Evolutionary conservation across 2,113 vertebrate genomes (phyloP).

Genomic region (Eudyptes chrysolophus): DNA sequence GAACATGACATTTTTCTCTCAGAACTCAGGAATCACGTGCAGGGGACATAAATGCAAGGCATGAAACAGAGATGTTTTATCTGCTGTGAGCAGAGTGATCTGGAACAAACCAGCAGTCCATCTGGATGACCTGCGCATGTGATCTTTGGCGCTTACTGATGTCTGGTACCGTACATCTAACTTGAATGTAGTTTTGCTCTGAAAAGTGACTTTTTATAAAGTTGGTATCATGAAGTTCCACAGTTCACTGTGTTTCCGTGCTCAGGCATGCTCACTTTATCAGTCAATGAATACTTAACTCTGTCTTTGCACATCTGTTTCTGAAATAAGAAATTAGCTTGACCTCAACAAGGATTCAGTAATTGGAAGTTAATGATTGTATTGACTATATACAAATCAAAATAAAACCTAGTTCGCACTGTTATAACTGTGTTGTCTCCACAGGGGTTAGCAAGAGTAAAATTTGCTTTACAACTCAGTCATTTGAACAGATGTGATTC

Average conservation of each 20-base stretch:
- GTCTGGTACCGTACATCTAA: background rate
- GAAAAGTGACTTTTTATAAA: background rate
- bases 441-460: background rate
- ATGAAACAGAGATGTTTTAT: background rate
- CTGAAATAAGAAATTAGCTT: background rate
- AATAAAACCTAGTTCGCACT: background rate
- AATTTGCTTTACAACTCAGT: background rate
- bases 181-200: background rate
- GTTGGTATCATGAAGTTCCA: background rate
- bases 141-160: background rate
- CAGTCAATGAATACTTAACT: background rate
- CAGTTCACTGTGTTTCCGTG: background rate
- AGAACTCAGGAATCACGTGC: background rate
- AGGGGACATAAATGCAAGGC: background rate
- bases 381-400: background rate
- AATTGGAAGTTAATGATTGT: background rate
- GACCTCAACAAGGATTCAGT: background rate
- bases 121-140: background rate
- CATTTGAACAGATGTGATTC: background rate
- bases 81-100: background rate
- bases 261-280: background rate
- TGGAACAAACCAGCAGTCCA: background rate
- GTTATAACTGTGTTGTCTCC: background rate
- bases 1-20: background rate
- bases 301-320: background rate